These are phyloP conservation scores for Burhinus bistriatus DNA, from an alignment of 2,113 vertebrate genomes.

Conservation along the genomic window DNA sequence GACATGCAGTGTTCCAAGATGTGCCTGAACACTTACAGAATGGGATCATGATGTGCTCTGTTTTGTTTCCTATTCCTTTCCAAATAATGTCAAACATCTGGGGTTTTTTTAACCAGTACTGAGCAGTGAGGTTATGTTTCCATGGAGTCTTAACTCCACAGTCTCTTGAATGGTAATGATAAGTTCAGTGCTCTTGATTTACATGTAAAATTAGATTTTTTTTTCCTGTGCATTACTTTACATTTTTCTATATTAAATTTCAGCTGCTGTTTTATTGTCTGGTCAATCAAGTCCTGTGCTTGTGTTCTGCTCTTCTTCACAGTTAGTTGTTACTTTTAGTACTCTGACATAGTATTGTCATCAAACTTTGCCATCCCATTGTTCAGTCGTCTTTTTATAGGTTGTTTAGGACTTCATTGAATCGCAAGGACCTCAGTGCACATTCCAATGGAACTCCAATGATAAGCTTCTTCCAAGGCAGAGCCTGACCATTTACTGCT, in stretches of 20 bases:
- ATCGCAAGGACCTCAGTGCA: not conserved
- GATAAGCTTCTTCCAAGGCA: not conserved
- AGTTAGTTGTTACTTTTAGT: not conserved
- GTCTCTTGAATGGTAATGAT: not conserved
- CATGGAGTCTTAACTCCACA: not conserved
- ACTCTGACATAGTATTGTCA: not conserved
- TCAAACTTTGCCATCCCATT: not conserved
- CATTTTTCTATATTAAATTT: not conserved
- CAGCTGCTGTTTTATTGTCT: not conserved
- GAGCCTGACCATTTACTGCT: not conserved
- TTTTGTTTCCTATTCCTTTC: not conserved
- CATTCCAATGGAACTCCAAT: not conserved
- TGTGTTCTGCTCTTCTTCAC: not conserved
- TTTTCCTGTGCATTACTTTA: not conserved
- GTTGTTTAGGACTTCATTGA: not conserved
- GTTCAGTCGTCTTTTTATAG: not conserved
- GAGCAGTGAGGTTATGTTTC: not conserved
- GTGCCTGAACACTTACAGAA: not conserved
- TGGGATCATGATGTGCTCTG: not conserved
- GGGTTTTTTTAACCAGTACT: not conserved
- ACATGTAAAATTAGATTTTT: not conserved
- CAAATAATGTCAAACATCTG: not conserved
- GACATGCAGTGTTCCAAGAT: not conserved
- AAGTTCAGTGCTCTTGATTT: not conserved
- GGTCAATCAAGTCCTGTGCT: not conserved